phyloP scores from a whole-genome alignment of 2,888 invertebrate species.

The Lumbricus terrestris region DNA sequence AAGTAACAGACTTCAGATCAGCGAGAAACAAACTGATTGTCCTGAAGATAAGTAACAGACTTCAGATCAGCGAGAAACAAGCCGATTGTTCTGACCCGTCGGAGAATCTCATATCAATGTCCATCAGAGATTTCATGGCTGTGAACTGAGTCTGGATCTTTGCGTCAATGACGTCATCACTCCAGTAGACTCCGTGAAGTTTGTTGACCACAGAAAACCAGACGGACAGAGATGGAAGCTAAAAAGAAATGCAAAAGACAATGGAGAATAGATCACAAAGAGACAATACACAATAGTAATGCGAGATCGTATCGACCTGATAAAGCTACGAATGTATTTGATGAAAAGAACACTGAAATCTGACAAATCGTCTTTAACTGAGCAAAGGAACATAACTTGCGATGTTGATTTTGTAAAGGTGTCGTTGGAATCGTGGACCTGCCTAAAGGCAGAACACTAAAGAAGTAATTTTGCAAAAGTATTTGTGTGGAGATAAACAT shows the following conservation, averaged over 20 bases:
- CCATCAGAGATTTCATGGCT: slow-evolving; percentile 57
- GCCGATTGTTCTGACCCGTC: slow-evolving; percentile 64
- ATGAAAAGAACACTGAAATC: not conserved
- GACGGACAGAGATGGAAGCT: not conserved
- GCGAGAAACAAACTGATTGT: too few species aligned
- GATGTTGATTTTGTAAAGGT: too few species aligned
- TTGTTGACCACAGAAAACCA: slow-evolving; percentile 10
- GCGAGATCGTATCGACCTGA: not conserved
- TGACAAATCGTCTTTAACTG: too few species aligned
- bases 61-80: not conserved
- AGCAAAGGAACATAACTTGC: too few species aligned
- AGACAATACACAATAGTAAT: not conserved
- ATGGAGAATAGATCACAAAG: not conserved
- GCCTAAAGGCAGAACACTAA: too few species aligned
- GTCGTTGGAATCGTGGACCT: too few species aligned
- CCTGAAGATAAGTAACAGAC: too few species aligned
- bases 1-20: too few species aligned
- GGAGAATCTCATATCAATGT: slow-evolving; percentile 78
- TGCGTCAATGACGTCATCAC: not conserved
- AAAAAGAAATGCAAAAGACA: not conserved
- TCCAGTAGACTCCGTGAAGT: slow-evolving; percentile 10
- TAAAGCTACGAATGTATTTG: not conserved
- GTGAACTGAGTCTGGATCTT: slow-evolving; percentile 47
- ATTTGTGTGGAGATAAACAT: too few species aligned
- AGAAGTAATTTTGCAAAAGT: too few species aligned